phyloP scores from a whole-genome alignment of 2,797 vertebrate genomes.

The Odontamblyopus lacepedii region DNA sequence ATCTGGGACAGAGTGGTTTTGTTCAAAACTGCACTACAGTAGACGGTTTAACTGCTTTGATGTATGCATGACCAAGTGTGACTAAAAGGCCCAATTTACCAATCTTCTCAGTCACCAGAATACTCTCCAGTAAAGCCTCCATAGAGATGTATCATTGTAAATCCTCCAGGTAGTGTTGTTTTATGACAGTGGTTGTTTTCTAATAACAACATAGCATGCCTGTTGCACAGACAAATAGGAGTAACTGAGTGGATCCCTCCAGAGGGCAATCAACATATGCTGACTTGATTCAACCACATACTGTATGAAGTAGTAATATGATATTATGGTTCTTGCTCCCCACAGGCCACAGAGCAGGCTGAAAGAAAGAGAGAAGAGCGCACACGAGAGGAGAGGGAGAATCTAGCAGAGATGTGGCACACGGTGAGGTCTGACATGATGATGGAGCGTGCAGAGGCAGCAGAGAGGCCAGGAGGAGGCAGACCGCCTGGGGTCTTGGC shows the following conservation, averaged over 20 bases:
- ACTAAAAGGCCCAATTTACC: conserved; percentile 41
- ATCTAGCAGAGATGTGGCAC: conserved; percentile 65
- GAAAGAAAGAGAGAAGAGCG: conserved; percentile 56
- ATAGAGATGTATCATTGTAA: conserved; percentile 57
- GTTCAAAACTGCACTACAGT: conserved; percentile 22
- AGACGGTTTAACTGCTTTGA: conserved; percentile 55
- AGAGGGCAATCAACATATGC: conserved; percentile 33
- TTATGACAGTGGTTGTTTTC: conserved; percentile 51
- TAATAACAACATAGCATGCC: conserved; percentile 57
- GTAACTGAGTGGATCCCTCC: conserved; percentile 45
- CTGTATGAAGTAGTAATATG: conserved; percentile 5
- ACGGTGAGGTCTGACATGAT: conserved; percentile 77
- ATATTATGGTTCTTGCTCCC: background rate
- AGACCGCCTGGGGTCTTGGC: conserved; percentile 43
- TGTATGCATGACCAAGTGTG: conserved; percentile 47
- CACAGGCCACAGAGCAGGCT: conserved; percentile 66
- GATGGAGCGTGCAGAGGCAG: conserved; percentile 73
- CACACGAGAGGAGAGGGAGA: conserved; percentile 58
- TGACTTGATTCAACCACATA: conserved; percentile 33
- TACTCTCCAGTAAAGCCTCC: conserved; percentile 47
- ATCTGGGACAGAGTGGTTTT: conserved; percentile 35
- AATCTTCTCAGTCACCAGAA: conserved; percentile 45
- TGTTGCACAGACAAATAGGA: conserved; percentile 36
- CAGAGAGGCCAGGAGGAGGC: conserved; percentile 35
- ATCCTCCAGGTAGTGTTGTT: conserved; percentile 54